These are phyloP conservation scores for Solea solea DNA, from an alignment of 2,113 vertebrate species.

Conservation along the genomic window DNA sequence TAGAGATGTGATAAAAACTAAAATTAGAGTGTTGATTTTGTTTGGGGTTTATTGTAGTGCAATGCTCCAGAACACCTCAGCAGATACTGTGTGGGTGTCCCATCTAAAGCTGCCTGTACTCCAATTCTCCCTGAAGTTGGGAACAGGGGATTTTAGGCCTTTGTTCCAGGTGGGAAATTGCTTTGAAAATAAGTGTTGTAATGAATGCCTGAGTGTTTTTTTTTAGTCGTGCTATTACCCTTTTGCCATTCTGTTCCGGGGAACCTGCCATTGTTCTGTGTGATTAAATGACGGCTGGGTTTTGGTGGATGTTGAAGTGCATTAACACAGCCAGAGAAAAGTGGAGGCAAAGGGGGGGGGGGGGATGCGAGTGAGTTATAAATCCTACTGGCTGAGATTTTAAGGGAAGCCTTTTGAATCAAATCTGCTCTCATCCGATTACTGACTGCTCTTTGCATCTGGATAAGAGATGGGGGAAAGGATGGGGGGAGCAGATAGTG, in stretches of 20 bases:
- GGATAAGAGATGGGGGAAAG: conserved; percentile 75
- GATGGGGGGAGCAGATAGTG: conserved; percentile 8
- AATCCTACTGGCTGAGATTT: conserved; percentile 81
- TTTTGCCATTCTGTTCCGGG: conserved; percentile 62
- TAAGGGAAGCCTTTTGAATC: conserved; percentile 82
- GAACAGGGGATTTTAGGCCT: conserved; percentile 44
- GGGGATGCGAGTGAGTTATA: conserved; percentile 71
- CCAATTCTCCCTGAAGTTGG: conserved; percentile 23
- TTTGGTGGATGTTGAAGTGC: conserved; percentile 53
- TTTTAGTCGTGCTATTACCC: conserved; percentile 47
- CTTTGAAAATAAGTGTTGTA: conserved; percentile 46
- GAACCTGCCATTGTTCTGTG: conserved; percentile 62
- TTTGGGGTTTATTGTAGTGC: neutral
- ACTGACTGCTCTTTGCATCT: conserved; percentile 86
- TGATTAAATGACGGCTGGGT: conserved; percentile 70
- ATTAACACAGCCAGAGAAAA: conserved; percentile 60
- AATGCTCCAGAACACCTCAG: conserved; percentile 7
- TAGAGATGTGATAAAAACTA: neutral
- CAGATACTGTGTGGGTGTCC: conserved; percentile 2
- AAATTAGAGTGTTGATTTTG: conserved; percentile 5
- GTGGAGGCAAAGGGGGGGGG: conserved; percentile 1
- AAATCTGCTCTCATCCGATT: conserved; percentile 86
- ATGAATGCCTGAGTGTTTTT: conserved; percentile 53
- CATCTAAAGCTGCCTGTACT: conserved; percentile 18
- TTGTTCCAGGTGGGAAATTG: conserved; percentile 55